These are phyloP conservation scores for Propithecus perrieri DNA, from an alignment of 2,797 vertebrate genomes.

Conservation along the genomic window DNA sequence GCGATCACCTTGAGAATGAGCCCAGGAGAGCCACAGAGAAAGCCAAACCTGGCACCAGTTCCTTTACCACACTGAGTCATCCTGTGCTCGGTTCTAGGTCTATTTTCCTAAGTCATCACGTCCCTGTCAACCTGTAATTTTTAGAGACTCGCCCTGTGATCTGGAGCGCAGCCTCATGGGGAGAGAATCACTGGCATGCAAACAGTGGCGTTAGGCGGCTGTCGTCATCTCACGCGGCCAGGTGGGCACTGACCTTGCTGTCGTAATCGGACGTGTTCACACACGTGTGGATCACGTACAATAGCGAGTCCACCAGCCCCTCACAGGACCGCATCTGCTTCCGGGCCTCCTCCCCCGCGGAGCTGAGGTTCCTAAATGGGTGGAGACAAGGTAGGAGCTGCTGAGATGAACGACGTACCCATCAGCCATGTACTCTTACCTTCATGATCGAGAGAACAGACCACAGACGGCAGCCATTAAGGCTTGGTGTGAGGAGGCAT, in stretches of 20 bases:
- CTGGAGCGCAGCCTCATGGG: neutral
- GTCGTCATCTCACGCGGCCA: accelerated
- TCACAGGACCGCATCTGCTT: constrained; percentile 97
- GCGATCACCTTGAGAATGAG: neutral
- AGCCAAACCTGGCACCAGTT: neutral
- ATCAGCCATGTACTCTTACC: neutral
- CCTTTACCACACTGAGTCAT: neutral
- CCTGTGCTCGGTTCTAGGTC: neutral
- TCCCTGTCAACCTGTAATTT: neutral
- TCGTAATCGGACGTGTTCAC: constrained; percentile 99
- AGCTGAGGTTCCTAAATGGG: constrained; percentile 94
- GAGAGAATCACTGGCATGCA: neutral
- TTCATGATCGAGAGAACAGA: neutral
- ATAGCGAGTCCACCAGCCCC: constrained; percentile 95
- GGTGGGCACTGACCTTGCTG: constrained; percentile 92
- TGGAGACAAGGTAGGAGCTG: neutral
- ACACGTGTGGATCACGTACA: constrained; percentile 98
- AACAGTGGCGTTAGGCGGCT: neutral
- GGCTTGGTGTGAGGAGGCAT: neutral
- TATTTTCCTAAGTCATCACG: neutral
- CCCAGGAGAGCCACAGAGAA: neutral
- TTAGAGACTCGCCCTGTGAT: neutral
- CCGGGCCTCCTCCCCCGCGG: constrained; percentile 96
- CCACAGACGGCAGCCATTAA: neutral
- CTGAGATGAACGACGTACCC: neutral